Evolutionary conservation across 1,140 invertebrate genomes (phyloP), one percentile per base, ranked within the genome.

Genomic region (Pararge aegeria): DNA sequence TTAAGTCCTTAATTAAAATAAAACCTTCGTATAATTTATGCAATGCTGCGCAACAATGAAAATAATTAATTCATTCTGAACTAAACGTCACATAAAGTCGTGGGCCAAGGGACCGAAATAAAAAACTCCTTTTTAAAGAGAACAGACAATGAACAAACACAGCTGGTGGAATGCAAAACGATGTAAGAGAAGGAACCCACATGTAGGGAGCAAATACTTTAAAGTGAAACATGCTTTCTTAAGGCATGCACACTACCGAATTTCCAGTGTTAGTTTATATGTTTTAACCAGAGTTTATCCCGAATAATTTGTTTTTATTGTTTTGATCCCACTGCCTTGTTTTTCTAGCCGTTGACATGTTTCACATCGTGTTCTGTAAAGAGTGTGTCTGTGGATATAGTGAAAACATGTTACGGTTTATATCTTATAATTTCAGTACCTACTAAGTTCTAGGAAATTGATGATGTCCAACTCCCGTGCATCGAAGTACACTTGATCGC

Each of bases 141-240:
- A 73, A 80, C 75, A 83, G 86, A 89, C 86, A 87, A 87, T 89
- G 86, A 89, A 78, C 83, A 83, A 86, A 87, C 79, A 80, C 83
- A 83, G 83, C 73, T 84, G 83, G 79, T 64, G 74, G 86, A 84
- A 87, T 87, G 82, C 80, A 89, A 89, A 87, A 87, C 80, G 77
- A 83, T 72, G 61, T 61, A 65, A 52, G 57, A 56, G 50, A 64
- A 53, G 49, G 42, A 63, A 54, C 59, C 55, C 55, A 68, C 61
- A 61, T 53, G 62, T 60, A 55, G 53, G 58, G 46, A 34, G 51
- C 53, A 55, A 61, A 37, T 55, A 61, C 44, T 50, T 54, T 53
- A 54, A 54, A 49, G 16, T 24, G 51, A 54, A 46, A 53, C 49
- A 55, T 61, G 52, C 44, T 55, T 55, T 61, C 46, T 50, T 20